phyloP scores from a whole-genome alignment of 1,140 invertebrate genomes.

The Antheraea mylitta region DNA sequence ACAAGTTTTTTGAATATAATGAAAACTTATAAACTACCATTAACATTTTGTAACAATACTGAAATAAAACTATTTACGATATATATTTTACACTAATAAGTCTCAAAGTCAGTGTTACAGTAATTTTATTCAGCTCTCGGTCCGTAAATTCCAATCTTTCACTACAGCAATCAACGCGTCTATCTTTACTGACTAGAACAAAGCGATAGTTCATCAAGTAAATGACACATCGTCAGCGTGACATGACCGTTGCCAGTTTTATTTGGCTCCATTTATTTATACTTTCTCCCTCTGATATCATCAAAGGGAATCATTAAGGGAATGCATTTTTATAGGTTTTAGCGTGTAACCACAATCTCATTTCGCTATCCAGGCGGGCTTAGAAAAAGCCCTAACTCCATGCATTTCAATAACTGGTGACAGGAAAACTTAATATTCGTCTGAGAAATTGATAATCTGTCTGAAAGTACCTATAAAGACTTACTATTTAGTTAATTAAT shows the following conservation, averaged over 20 bases:
- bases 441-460: not conserved
- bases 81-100: too few relatives aligned
- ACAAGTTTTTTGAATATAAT: too few relatives aligned
- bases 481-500: too few relatives aligned
- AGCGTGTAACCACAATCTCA: too few relatives aligned
- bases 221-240: not conserved
- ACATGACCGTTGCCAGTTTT: not conserved
- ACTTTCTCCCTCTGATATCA: not conserved
- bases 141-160: not conserved
- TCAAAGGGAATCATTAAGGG: not conserved
- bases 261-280: not conserved
- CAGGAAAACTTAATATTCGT: not conserved
- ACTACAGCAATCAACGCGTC: not conserved
- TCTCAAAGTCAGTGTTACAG: not conserved
- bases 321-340: not conserved
- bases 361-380: too few relatives aligned
- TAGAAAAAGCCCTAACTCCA: too few relatives aligned
- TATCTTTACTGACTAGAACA: not conserved
- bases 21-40: too few relatives aligned
- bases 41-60: too few relatives aligned
- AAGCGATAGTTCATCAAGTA: not conserved
- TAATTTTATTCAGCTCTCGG: not conserved
- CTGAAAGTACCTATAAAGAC: not conserved
- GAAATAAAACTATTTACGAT: too few relatives aligned
- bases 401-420: too few relatives aligned